Base-by-base conservation (phyloP, 2,797 vertebrate genomes). In the Enteromius argenteus region DNA sequence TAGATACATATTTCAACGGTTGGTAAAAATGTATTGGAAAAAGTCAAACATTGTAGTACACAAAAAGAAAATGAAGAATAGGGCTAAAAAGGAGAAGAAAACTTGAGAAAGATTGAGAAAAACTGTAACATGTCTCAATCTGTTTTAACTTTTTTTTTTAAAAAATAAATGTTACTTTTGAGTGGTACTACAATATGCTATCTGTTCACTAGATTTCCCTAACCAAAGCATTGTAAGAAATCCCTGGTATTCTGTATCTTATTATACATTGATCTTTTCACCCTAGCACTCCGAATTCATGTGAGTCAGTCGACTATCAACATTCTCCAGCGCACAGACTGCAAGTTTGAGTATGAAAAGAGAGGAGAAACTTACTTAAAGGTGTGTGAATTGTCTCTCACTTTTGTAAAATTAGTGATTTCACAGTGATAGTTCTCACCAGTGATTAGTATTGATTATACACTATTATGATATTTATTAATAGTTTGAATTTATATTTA, bases 341-440 rank as follows among this genome's bases (percentile, higher is more conserved):
- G 97, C 90, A 96, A 88, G 91, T 99, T 99, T 91, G 95, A 97
- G 82, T 97, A 96, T 0, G 95, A 98, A 94, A 92, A 92, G 58
- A 95, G 97, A 95, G 98, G 97, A 89, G 97, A 99, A 89, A 98
- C 97, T 0, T 96, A 95, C 88, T 90, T 99, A 85, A 99, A 99
- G 96, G 98, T 99, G 92, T 76, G 74, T 58, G 46, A 39, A 35
- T 51, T 21, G 35, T 66, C 76, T 78, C 27, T n/a, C 19, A 9
- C 19, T n/a, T 1, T 13, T 51, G 27, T 30, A 19, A 79, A 60
- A 30, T 19, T 49, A 72, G 2, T 39, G 14, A 49, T 46, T 83
- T 42, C 5, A 21, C 3, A 1, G 5, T 19, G 30, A 51, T 30
- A 30, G 23, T 73, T 30, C 5, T 21, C 27, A 53, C 32, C 17